Percentiles rank a stretch among this genome's conserved stretches.
phyloP scores from a whole-genome alignment of 2,797 vertebrate genomes.

The Danio aesculapii region DNA sequence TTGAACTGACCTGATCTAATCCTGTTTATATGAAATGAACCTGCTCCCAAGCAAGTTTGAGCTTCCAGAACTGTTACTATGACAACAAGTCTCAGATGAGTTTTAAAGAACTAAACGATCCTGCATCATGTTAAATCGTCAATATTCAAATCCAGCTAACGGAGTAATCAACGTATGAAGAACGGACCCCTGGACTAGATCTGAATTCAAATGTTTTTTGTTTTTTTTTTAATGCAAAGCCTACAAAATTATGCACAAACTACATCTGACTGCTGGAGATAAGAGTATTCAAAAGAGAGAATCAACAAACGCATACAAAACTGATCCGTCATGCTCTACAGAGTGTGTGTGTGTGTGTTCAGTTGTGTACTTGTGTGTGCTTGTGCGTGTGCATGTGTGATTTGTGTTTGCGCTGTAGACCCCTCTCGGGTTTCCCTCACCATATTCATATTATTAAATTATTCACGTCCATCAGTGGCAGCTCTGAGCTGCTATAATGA shows the following conservation, averaged over 20 bases:
- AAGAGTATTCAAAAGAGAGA: background rate
- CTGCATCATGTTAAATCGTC: no score
- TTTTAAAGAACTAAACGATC: no score
- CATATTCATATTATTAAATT: constrained; percentile 35
- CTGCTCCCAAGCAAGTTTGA: no score
- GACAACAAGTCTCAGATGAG: no score
- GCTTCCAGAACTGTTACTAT: no score
- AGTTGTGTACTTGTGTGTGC: background rate
- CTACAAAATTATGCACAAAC: background rate
- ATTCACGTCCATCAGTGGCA: constrained; percentile 37
- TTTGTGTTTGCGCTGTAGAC: background rate
- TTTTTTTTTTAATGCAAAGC: background rate
- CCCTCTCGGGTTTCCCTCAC: constrained; percentile 23
- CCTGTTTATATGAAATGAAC: no score
- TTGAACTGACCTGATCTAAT: no score
- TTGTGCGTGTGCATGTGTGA: background rate
- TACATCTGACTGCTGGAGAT: background rate
- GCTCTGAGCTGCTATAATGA: constrained; percentile 17
- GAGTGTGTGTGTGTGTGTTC: background rate
- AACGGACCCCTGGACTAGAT: no score
- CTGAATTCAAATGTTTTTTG: background rate
- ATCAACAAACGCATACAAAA: background rate
- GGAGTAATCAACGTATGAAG: no score
- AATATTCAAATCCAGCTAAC: no score
- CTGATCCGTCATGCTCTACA: constrained; percentile 10